These are phyloP conservation scores for Nothobranchius kuhntae DNA, from an alignment of 2,113 vertebrate species.

Conservation along the genomic window DNA sequence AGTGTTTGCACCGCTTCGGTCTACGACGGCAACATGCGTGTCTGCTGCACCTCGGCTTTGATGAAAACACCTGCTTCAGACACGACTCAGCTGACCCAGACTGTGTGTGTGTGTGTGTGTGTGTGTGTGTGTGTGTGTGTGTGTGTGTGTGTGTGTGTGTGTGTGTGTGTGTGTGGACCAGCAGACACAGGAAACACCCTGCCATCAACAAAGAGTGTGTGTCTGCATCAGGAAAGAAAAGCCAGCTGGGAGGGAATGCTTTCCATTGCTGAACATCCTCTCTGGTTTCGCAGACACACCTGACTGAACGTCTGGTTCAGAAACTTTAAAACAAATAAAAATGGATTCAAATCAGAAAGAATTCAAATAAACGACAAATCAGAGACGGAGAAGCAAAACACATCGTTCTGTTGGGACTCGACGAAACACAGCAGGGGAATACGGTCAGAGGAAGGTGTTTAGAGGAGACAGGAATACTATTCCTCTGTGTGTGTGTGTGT, in stretches of 20 bases:
- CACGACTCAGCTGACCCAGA: slow-evolving; percentile 29
- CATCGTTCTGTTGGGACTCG: background rate
- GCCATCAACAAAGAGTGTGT: slow-evolving; percentile 22
- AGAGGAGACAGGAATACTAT: background rate
- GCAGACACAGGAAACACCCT: slow-evolving; percentile 56
- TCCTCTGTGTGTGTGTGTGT: slow-evolving; percentile 7
- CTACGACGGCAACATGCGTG: background rate
- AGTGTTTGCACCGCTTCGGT: background rate
- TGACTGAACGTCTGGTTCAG: too few relatives aligned
- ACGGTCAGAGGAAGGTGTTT: slow-evolving; percentile 4
- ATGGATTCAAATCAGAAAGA: background rate
- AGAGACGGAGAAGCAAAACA: too few relatives aligned
- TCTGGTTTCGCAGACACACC: slow-evolving; percentile 23
- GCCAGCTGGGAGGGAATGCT: slow-evolving; percentile 45
- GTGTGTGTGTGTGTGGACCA: slow-evolving; percentile 17
- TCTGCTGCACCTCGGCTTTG: background rate
- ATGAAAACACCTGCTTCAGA: slow-evolving; percentile 9
- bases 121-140: slow-evolving; percentile 11
- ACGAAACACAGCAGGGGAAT: slow-evolving; percentile 13
- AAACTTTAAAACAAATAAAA: background rate
- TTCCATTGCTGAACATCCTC: slow-evolving; percentile 54
- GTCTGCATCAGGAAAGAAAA: slow-evolving; percentile 46
- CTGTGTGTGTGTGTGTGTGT: slow-evolving; percentile 4
- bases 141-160: slow-evolving; percentile 7
- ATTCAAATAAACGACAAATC: too few relatives aligned